These are phyloP conservation scores for Cataglyphis rosenhaueri DNA, from an alignment of 2,888 invertebrate genomes.

Conservation along the genomic window DNA sequence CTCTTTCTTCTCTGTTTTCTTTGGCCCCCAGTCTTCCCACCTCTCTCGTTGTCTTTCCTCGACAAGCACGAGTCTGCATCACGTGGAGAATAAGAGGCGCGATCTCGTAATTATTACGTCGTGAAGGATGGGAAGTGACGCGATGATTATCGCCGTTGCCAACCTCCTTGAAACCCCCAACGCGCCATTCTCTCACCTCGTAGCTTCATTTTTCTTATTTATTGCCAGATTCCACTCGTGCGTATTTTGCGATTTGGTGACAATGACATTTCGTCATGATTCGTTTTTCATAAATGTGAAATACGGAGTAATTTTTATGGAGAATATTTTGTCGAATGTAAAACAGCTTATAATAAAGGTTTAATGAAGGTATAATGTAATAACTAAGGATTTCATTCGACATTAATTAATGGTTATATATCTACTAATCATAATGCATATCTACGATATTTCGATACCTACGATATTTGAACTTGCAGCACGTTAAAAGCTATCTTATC, in stretches of 20 bases:
- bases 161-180: constrained; percentile 56
- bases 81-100: constrained; percentile 72
- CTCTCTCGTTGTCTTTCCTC: constrained; percentile 46
- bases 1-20: constrained; percentile 50
- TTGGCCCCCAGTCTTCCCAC: constrained; percentile 37
- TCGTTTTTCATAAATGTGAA: background rate
- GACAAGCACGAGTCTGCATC: constrained; percentile 56
- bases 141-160: constrained; percentile 80
- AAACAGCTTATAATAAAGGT: constrained; percentile 3
- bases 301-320: background rate
- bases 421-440: background rate
- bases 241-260: constrained; percentile 29
- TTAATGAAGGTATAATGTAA: constrained; percentile 15
- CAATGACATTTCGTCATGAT: constrained; percentile 19
- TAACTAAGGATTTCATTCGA: constrained; percentile 6
- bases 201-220: constrained; percentile 42
- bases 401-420: constrained; percentile 4
- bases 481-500: background rate
- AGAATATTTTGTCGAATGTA: background rate
- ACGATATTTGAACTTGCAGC: background rate
- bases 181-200: constrained; percentile 31
- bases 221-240: constrained; percentile 13
- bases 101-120: constrained; percentile 82
- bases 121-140: constrained; percentile 78
- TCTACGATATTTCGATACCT: background rate